Percentiles rank a stretch among this genome's conserved stretches.
Conservation (phyloP, 2,797 vertebrate genomes). For the Paratrypauchen microcephalus region DNA sequence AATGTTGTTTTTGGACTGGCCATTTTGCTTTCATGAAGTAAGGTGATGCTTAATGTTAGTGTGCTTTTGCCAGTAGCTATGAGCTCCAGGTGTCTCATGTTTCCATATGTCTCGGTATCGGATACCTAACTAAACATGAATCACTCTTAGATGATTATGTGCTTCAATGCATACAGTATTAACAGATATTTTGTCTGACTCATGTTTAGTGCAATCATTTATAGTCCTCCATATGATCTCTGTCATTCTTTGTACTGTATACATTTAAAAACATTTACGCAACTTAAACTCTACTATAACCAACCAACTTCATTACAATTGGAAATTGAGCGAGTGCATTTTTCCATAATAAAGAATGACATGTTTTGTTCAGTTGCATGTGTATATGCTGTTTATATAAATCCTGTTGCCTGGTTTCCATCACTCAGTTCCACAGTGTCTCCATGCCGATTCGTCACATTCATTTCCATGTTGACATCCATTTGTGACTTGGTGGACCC, state of each 20-base stretch:
- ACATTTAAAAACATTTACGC: neutral
- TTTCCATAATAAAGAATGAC: conserved; percentile 47
- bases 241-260: conserved; percentile 1
- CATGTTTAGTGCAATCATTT: conserved; percentile 46
- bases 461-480: conserved; percentile 72
- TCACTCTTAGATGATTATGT: conserved; percentile 21
- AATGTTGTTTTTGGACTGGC: conserved; percentile 48
- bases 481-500: conserved; percentile 75
- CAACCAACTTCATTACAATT: neutral
- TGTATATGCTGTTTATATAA: conserved; percentile 53
- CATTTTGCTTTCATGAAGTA: conserved; percentile 61
- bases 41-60: conserved; percentile 61
- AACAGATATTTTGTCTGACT: conserved; percentile 48
- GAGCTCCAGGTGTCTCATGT: conserved; percentile 58
- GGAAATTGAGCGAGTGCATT: conserved; percentile 1
- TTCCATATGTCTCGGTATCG: conserved; percentile 60
- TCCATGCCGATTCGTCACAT: conserved; percentile 73
- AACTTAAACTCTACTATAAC: neutral
- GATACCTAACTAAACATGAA: conserved; percentile 39
- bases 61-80: conserved; percentile 61
- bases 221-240: conserved; percentile 25
- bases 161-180: conserved; percentile 14
- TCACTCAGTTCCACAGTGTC: conserved; percentile 68
- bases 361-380: conserved; percentile 60
- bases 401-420: conserved; percentile 67